phyloP scores from a whole-genome alignment of 2,113 vertebrate genomes.

The Martes martes region DNA sequence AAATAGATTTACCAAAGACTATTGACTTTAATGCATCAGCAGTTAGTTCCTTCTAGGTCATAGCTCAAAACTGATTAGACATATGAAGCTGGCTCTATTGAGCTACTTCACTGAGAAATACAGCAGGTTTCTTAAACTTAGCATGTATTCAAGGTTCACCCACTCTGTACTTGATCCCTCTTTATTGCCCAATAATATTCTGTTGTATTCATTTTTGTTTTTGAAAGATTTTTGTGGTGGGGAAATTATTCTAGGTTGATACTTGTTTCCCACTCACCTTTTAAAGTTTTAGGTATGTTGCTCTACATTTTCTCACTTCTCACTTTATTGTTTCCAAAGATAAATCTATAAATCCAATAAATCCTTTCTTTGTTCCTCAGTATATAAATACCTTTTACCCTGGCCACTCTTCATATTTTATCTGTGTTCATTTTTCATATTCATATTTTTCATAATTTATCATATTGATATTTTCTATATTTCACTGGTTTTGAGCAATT shows the following conservation, averaged over 20 bases:
- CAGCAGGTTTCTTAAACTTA: background rate
- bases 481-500: background rate
- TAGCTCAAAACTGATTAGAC: background rate
- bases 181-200: background rate
- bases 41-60: background rate
- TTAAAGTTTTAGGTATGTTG: background rate
- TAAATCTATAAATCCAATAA: background rate
- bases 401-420: background rate
- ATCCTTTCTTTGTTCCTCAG: background rate
- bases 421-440: background rate
- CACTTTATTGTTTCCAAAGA: background rate
- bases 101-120: background rate
- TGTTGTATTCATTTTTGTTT: background rate
- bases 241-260: background rate
- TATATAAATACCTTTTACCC: background rate
- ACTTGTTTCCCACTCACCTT: background rate
- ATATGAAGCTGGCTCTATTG: background rate
- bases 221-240: background rate
- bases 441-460: background rate
- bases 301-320: background rate
- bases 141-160: background rate
- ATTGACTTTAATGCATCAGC: background rate
- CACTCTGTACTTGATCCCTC: background rate
- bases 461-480: background rate
- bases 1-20: background rate